These are phyloP conservation scores for Fundulus diaphanus DNA, from an alignment of 2,797 vertebrate genomes.

Conservation along the genomic window DNA sequence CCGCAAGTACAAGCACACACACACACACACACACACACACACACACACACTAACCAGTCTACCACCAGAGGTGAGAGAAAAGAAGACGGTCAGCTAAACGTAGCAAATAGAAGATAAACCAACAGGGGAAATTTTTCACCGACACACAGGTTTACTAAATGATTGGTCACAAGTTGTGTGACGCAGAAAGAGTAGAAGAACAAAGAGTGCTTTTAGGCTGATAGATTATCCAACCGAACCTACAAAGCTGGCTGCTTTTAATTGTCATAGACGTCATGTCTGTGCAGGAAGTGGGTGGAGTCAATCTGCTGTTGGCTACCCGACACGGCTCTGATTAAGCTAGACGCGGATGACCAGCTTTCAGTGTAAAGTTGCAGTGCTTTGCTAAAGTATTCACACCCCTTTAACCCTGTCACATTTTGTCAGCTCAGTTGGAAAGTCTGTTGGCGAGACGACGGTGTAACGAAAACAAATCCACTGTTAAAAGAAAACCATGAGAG, in stretches of 20 bases:
- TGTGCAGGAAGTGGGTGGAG: constrained; percentile 17
- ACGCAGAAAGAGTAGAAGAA: constrained; percentile 39
- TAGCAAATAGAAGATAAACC: constrained; percentile 2
- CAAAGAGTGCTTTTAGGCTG: constrained; percentile 67
- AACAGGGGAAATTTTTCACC: constrained; percentile 19
- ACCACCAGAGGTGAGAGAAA: background rate
- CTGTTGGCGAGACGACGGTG: background rate
- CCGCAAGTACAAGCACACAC: constrained; percentile 8
- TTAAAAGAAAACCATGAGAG: no score
- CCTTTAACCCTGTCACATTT: background rate
- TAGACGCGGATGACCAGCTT: constrained; percentile 18
- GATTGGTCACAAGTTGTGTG: constrained; percentile 53
- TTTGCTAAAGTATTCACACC: background rate
- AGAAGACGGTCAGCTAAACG: no score
- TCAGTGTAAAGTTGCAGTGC: background rate
- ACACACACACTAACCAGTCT: background rate
- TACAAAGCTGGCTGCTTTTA: constrained; percentile 43
- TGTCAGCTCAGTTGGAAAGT: background rate
- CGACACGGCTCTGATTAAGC: background rate
- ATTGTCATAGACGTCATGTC: constrained; percentile 31
- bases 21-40: constrained; percentile 10
- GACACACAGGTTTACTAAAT: constrained; percentile 46
- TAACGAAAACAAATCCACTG: background rate
- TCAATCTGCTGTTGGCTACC: background rate
- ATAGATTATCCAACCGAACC: constrained; percentile 68